Base-by-base conservation (phyloP, 1,140 invertebrate species). In the Microplitis mediator region DNA sequence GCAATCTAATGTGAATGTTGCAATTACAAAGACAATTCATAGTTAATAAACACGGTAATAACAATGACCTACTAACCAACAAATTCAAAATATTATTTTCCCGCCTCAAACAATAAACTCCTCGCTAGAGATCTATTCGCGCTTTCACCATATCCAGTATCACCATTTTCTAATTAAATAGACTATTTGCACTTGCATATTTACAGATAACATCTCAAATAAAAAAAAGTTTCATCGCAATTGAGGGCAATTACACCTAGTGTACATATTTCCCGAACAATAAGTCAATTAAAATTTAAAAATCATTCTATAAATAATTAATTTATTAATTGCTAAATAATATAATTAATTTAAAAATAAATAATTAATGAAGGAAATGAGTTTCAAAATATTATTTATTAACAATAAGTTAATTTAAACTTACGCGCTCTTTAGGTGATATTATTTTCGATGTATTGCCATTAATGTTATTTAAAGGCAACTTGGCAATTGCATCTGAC, bases 401-500 rank as follows among this genome's bases (percentile, higher is more conserved):
- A 23, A 13, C 5, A 16, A 23, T 56, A 56, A 16, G 13, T 56
- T 5, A 39, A 45, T 45, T 45, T 45, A 52, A 23, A 69, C 67
- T 69, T 11, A 69, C 67, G 4, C 54, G 54, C 35, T 69, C 67
- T 35, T 69, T 69, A 35, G 54, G 4, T 56, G 66, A 35, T 31
- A 78, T 75, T 32, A 75, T 72, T 34, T 64, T 72, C 5, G 66
- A 50, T 2, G 72, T 58, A 31, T 77, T 80, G 23, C 75, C 76
- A 58, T 79, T 84, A 34, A 76, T 70, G 52, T 70, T 76, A 63
- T 81, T 81, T 52, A 77, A 35, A 5, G 72, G 4, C 16, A 74
- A 68, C 52, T 76, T 81, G 4, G 75, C 61, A 56, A 74, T 79
- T 1, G 70, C 69, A 34, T 82, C 75, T 8, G 82, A 78, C 81